These are phyloP conservation scores for Theretra japonica DNA, from an alignment of 2,888 invertebrate genomes.

Conservation along the genomic window DNA sequence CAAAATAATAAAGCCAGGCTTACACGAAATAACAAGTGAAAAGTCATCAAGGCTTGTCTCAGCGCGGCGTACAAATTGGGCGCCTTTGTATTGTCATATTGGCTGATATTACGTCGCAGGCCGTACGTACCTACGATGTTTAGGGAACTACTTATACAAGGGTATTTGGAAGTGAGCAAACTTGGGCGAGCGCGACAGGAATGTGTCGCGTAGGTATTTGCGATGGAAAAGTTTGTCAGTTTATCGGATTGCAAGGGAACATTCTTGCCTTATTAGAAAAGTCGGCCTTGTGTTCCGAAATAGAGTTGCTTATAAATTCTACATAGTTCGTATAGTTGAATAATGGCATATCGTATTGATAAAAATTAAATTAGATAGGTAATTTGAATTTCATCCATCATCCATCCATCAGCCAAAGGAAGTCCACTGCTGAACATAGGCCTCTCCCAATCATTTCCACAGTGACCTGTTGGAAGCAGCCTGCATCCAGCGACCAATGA, in stretches of 20 bases:
- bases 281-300: not conserved
- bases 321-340: not conserved
- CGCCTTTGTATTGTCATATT: conserved; percentile 67
- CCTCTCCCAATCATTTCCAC: too few species aligned
- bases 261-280: conserved; percentile 29
- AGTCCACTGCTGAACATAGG: too few species aligned
- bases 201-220: conserved; percentile 35
- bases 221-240: conserved; percentile 21
- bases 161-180: conserved; percentile 48
- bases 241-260: conserved; percentile 30
- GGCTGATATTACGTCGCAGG: conserved; percentile 59
- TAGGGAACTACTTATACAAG: conserved; percentile 32
- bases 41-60: conserved; percentile 50
- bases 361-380: too few species aligned
- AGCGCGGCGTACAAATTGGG: conserved; percentile 66
- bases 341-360: too few species aligned
- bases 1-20: conserved; percentile 26
- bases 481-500: too few species aligned
- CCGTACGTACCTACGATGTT: conserved; percentile 41
- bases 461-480: too few species aligned
- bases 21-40: conserved; percentile 47
- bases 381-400: too few species aligned
- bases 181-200: conserved; percentile 49
- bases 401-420: too few species aligned
- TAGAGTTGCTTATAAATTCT: not conserved